Evolutionary conservation across 1,140 invertebrate species (phyloP).

Genomic region (Drosophila grimshawi): DNA sequence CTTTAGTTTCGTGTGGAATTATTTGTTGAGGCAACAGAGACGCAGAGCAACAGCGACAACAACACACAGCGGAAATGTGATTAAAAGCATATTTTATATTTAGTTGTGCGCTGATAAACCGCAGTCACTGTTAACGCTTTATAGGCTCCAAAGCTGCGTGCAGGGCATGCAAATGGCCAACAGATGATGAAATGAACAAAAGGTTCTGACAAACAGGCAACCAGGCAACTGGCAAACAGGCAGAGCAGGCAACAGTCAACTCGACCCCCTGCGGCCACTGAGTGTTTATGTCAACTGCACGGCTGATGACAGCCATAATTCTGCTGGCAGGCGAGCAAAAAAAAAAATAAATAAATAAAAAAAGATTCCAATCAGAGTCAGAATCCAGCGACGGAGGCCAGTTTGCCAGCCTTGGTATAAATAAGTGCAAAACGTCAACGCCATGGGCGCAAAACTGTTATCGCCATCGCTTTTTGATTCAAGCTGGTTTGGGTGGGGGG

Average conservation of each 20-base stretch:
- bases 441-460: constrained; percentile 80
- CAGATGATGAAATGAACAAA: constrained; percentile 47
- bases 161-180: constrained; percentile 55
- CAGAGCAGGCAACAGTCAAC: constrained; percentile 41
- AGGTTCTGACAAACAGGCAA: constrained; percentile 44
- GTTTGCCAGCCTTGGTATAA: constrained; percentile 54
- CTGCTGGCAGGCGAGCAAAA: constrained; percentile 34
- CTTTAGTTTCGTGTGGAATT: constrained; percentile 84
- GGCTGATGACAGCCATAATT: constrained; percentile 78
- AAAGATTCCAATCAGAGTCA: constrained; percentile 43
- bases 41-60: constrained; percentile 23
- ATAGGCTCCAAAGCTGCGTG: constrained; percentile 48
- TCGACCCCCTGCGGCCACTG: constrained; percentile 74
- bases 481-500: constrained; percentile 5
- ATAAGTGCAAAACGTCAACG: constrained; percentile 79
- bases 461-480: constrained; percentile 65
- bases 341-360: constrained; percentile 4
- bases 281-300: constrained; percentile 80
- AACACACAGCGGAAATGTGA: constrained; percentile 73
- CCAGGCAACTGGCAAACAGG: constrained; percentile 16
- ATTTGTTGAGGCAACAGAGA: constrained; percentile 61
- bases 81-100: constrained; percentile 82
- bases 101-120: constrained; percentile 57
- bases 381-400: constrained; percentile 31
- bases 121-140: constrained; percentile 33